Evolutionary conservation across 1,140 invertebrate genomes (phyloP).

Genomic region (Gonatopus flavifemur): DNA sequence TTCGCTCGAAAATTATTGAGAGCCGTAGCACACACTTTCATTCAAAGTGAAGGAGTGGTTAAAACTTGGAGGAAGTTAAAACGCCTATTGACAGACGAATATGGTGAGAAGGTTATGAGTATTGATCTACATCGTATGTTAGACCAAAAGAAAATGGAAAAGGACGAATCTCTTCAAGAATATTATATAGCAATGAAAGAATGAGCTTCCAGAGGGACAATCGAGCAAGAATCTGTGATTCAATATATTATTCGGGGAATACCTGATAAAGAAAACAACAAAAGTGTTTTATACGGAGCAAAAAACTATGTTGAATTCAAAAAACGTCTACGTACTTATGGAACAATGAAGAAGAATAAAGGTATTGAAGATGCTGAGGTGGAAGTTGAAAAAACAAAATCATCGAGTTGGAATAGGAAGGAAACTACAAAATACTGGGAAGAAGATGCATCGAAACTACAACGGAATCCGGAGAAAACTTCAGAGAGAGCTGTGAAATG

Average conservation of each 20-base stretch:
- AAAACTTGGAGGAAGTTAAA: constrained; percentile 31
- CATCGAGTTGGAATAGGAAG: too few species aligned
- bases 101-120: constrained; percentile 16
- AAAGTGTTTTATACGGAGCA: constrained; percentile 15
- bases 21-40: constrained; percentile 32
- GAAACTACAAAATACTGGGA: too few species aligned
- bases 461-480: too few species aligned
- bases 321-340: constrained; percentile 9
- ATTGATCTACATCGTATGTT: constrained; percentile 30
- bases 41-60: constrained; percentile 29
- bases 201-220: constrained; percentile 25
- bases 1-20: constrained; percentile 36
- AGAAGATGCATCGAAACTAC: too few species aligned
- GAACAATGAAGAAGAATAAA: too few species aligned
- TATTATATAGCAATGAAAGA: constrained; percentile 40
- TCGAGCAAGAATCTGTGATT: constrained; percentile 28
- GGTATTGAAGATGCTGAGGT: too few species aligned
- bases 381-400: too few species aligned
- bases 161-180: constrained; percentile 35
- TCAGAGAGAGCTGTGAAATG: too few species aligned
- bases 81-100: constrained; percentile 22
- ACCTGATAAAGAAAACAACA: constrained; percentile 16
- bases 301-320: constrained; percentile 13
- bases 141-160: constrained; percentile 21
- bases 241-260: constrained; percentile 28